Evolutionary conservation across 2,888 invertebrate species (phyloP), one percentile per base, ranked within the genome.

Genomic region (Augochlorella aurata): DNA sequence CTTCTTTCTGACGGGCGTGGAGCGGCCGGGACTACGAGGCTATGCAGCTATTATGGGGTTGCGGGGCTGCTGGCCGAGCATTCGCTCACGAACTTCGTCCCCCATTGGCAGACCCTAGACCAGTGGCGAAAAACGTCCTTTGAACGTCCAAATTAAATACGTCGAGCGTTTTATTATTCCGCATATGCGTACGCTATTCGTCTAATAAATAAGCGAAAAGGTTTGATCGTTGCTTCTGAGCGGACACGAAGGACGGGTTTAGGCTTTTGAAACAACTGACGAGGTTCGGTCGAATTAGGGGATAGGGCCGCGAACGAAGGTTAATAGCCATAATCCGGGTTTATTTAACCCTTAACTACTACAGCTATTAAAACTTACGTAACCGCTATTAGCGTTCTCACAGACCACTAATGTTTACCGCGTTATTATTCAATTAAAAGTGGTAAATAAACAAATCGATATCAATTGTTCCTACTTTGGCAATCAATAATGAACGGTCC

Each of bases 31-130:
- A 29, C 29, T 2, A 29, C 29, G 29, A 24, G 24, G 54, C 21
- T 54, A 21, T 1, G 21, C 21, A 14, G 24, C 58, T 24, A 24
- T 14, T 29, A 29, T 29, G 29, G 29, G 29, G 29, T 29, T 29
- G 29, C 29, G 29, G 29, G 29, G 2, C 29, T 29, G 29, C 29
- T 29, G 29, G 29, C 29, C 29, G 2, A 70, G 70, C 75, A 2
- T 81, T 54, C 77, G 29, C 75, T 74, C 67, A 68, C 66, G 75
- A 85, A 81, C 61, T 14, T 16, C 47, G 24, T 29, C 18, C 2
- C 18, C 29, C 18, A 16, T 16, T 16, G 61, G 29, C 16, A 7
- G 52, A 18, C 61, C 29, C 16, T n/a, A 7, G n/a, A 18, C 61
- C 29, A 8, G 2, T 16, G 21, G 16, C 61, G 29, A 61, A 29